A percentile compares a stretch with the other conserved stretches of the same genome.
phyloP scores from a whole-genome alignment of 2,888 invertebrate species.

The Gonocerus acuteangulatus region DNA sequence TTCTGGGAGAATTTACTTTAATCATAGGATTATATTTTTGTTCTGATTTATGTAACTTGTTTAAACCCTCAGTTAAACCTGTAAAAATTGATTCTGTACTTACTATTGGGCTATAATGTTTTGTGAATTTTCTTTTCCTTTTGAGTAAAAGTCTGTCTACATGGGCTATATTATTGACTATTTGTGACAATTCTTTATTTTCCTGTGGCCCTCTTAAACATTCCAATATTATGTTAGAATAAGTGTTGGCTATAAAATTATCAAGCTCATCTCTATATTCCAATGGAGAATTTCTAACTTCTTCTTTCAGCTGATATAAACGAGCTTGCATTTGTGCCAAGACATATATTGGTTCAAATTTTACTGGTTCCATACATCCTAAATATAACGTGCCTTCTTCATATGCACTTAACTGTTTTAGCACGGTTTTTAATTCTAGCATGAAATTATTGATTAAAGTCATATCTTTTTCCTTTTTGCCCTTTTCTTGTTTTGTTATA shows the following conservation, averaged over 20 bases:
- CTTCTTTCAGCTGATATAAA: constrained; percentile 2
- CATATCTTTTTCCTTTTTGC: not conserved
- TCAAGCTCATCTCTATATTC: not conserved
- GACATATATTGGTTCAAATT: constrained; percentile 9
- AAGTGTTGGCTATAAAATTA: not conserved
- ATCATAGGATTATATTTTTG: too few species aligned
- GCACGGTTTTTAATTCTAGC: not conserved
- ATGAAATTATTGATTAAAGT: not conserved
- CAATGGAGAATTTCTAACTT: not conserved
- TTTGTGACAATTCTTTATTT: not conserved
- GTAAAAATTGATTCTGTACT: not conserved
- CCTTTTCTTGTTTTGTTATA: not conserved
- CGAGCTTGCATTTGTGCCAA: constrained; percentile 12
- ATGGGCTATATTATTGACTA: not conserved
- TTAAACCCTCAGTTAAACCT: not conserved
- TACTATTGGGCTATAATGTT: too few species aligned
- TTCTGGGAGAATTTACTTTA: too few species aligned
- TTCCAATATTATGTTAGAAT: not conserved
- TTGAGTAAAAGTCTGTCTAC: not conserved
- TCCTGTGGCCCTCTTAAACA: not conserved
- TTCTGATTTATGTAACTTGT: too few species aligned
- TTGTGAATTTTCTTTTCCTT: too few species aligned
- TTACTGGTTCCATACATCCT: not conserved
- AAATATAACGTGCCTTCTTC: constrained; percentile 9
- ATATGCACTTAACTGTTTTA: constrained; percentile 1